Evolutionary conservation across 2,797 vertebrate genomes (phyloP), one percentile per base, ranked within the genome.

Genomic region (Oreochromis mossambicus): DNA sequence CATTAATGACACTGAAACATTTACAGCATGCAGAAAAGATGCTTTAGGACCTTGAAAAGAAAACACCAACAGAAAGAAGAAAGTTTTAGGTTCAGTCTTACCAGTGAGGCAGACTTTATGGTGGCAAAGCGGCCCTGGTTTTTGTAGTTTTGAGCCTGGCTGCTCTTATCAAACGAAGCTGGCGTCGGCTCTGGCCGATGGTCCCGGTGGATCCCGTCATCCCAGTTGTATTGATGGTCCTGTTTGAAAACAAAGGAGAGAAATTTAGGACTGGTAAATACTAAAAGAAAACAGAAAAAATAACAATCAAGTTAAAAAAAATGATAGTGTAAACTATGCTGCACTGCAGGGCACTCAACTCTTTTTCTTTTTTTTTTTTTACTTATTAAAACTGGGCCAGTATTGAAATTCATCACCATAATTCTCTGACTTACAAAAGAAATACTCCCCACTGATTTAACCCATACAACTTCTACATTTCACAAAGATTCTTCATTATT

Each of bases 71-170:
- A 63, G 14, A 77, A 68, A 21, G 10, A 36, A 26, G 2, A 61
- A 61, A 5, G 24, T 19, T 51, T 85, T 41, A 48, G 52, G 24
- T 73, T 8, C n/a, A n/a, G 36, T 52, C 98, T 97, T 95, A 99
- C 98, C 97, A 99, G 97, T 92, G 98, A 99, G 87, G 98, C 98
- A 83, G 98, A 99, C 96, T 99, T 99, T 95, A 99, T 99, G 95
- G 98, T 99, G 95, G 98, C 98, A 93, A 99, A 99, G 95, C 97
- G 98, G 92, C 98, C 97, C 91, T 98, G 97, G 97, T 97, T 98
- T 96, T 98, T 97, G 96, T 98, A 99, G 97, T 97, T 98, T 92
- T 98, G 97, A 94, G 97, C 80, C 96, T 97, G 98, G 86, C 95
- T 97, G 92, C 93, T 97, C 94, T 97, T 97, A 95, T 99, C 98